A percentile compares a stretch with the other conserved stretches of the same genome.
These are phyloP conservation scores for Eulimnadia texana DNA, from an alignment of 1,140 invertebrate genomes.

Conservation along the genomic window DNA sequence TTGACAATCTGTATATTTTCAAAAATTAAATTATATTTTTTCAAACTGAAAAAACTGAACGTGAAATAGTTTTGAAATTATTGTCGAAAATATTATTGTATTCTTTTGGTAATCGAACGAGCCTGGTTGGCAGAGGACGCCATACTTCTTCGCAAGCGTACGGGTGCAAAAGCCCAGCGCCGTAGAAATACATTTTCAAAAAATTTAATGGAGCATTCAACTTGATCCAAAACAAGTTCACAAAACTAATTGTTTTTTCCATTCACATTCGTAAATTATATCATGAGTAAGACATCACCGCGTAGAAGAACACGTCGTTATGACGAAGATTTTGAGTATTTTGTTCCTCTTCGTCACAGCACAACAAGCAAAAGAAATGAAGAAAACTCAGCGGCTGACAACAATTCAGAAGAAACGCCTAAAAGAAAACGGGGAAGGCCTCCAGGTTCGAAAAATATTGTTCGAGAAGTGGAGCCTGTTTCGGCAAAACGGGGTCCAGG, in stretches of 20 bases:
- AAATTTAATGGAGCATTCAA: neutral
- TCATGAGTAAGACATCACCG: constrained; percentile 8
- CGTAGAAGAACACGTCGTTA: neutral
- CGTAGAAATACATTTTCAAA: neutral
- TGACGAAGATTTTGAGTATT: constrained; percentile 12
- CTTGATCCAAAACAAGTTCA: neutral
- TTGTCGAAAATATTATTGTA: neutral
- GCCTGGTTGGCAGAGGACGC: constrained; percentile 12
- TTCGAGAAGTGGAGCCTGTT: neutral
- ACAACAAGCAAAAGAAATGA: neutral
- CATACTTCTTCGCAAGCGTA: neutral
- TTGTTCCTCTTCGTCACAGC: neutral
- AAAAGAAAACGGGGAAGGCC: constrained; percentile 7
- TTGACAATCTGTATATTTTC: no score
- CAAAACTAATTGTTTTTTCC: neutral
- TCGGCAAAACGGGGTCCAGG: neutral
- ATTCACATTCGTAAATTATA: neutral
- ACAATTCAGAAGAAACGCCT: neutral
- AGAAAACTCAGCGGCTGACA: neutral
- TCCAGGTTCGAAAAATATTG: neutral
- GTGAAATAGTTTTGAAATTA: neutral
- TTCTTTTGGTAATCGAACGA: neutral
- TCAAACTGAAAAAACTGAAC: no score
- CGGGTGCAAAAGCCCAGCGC: neutral
- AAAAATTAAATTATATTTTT: no score